Evolutionary conservation across 2,797 vertebrate species (phyloP).

Genomic region (Anabas testudineus): DNA sequence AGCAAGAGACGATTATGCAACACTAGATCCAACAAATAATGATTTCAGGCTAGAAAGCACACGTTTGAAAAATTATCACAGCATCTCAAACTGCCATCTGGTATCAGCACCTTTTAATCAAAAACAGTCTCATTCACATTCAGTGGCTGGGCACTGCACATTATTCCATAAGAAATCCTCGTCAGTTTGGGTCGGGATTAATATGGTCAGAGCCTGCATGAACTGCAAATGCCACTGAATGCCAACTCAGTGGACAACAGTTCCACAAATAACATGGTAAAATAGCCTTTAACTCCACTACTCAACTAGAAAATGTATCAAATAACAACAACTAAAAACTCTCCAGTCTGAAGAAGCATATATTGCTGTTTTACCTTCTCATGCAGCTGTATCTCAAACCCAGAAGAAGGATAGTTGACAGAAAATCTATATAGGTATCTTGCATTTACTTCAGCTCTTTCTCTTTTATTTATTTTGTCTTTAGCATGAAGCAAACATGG

Average conservation of each 20-base stretch:
- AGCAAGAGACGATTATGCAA: constrained; percentile 5
- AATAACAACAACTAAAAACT: too few relatives aligned
- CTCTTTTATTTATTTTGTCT: too few relatives aligned
- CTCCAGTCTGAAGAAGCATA: background rate
- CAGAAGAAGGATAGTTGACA: background rate
- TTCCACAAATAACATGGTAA: background rate
- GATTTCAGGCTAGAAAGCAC: constrained; percentile 26
- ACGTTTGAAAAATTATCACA: constrained; percentile 22
- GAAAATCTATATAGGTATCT: constrained; percentile 4
- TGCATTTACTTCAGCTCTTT: background rate
- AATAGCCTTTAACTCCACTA: background rate
- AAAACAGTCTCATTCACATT: constrained; percentile 9
- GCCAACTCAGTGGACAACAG: background rate
- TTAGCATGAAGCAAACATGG: background rate
- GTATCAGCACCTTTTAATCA: constrained; percentile 1
- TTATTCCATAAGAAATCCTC: constrained; percentile 19
- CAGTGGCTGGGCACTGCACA: background rate
- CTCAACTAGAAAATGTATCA: background rate
- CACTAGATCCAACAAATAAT: constrained; percentile 11
- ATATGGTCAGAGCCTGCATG: background rate
- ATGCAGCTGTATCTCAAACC: background rate
- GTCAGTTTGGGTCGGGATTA: constrained; percentile 4
- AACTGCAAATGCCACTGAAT: background rate
- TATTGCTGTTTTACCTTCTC: background rate
- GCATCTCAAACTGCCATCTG: constrained; percentile 16